Base-by-base conservation (phyloP, 2,888 invertebrate genomes). In the Tipula lateralis region DNA sequence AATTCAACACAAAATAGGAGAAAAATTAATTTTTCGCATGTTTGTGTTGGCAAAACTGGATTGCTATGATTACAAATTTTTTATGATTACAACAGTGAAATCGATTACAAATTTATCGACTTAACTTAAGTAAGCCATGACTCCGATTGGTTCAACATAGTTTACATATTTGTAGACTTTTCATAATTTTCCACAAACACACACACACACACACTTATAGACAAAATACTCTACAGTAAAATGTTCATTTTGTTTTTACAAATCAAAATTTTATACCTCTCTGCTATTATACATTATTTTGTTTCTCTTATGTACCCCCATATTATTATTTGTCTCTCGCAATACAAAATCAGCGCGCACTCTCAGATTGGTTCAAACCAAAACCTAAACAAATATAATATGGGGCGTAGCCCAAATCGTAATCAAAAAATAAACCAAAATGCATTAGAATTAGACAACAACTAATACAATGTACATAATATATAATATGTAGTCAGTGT, bases 341-440 rank as follows among this genome's bases (percentile, higher is more conserved):
- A 7, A 12, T 16, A 50, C 16, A 50, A 50, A 66, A 66, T 66
- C 66, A 9, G 66, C 24, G 66, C 66, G 66, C 66, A 66, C 66
- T 66, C 66, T 66, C 66, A 66, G 66, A 66, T 66, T 66, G 66
- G 66, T 66, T 66, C 24, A 66, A n/a, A n/a, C n/a, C n/a, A n/a
- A 66, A 66, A 66, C 24, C 66, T 66, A 66, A 24, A 66, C 66
- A 66, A 66, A 66, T 66, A 66, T 32, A 39, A 66, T 9, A 66
- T 7, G 66, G 66, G 66, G 66, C 66, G 66, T 66, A 66, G 0
- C 24, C 24, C 1, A 50, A 66, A 66, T 66, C 66, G 66, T 66
- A 24, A 7, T 66, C 24, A 9, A 66, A 66, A 66, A 66, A 66
- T 66, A 66, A 66, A 66, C 24, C 66, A 24, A 44, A 66, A 24